Percentiles rank a stretch among this genome's conserved stretches.
phyloP scores from a whole-genome alignment of 2,888 invertebrate genomes.

The Cenopis cana region DNA sequence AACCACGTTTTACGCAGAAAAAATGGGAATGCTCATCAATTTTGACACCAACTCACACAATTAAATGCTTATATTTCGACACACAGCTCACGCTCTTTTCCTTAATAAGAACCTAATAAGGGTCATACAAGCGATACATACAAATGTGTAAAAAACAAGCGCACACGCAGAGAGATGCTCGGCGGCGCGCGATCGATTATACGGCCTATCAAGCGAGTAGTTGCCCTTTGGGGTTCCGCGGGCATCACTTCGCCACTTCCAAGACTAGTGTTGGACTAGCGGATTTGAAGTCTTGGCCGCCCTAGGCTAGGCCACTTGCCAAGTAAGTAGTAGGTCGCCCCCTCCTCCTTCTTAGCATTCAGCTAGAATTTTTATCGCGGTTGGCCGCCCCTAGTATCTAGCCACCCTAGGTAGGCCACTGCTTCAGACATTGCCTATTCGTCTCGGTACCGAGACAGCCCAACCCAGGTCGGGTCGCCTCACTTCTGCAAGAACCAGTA shows the following conservation, averaged over 20 bases:
- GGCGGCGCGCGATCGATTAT: conserved; percentile 27
- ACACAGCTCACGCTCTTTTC: not conserved
- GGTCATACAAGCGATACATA: not conserved
- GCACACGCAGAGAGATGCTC: conserved; percentile 32
- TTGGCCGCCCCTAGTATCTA: too few species aligned
- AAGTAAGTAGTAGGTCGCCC: too few species aligned
- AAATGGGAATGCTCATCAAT: not conserved
- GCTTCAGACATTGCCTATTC: too few species aligned
- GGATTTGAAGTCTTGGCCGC: too few species aligned
- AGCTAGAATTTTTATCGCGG: too few species aligned
- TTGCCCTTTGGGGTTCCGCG: conserved; percentile 8
- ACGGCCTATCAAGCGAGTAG: conserved; percentile 39
- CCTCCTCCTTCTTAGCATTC: too few species aligned
- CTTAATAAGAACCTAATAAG: not conserved
- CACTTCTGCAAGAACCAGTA: not conserved
- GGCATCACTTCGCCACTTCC: not conserved
- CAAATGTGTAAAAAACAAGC: conserved; percentile 15
- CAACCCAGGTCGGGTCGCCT: not conserved
- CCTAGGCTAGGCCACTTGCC: too few species aligned
- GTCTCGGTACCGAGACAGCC: too few species aligned
- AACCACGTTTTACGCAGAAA: too few species aligned
- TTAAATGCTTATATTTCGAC: not conserved
- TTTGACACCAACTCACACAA: not conserved
- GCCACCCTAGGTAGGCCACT: too few species aligned
- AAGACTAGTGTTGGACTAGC: too few species aligned